These are phyloP conservation scores for Cheilosia pagana DNA, from an alignment of 2,888 invertebrate genomes.

Conservation along the genomic window DNA sequence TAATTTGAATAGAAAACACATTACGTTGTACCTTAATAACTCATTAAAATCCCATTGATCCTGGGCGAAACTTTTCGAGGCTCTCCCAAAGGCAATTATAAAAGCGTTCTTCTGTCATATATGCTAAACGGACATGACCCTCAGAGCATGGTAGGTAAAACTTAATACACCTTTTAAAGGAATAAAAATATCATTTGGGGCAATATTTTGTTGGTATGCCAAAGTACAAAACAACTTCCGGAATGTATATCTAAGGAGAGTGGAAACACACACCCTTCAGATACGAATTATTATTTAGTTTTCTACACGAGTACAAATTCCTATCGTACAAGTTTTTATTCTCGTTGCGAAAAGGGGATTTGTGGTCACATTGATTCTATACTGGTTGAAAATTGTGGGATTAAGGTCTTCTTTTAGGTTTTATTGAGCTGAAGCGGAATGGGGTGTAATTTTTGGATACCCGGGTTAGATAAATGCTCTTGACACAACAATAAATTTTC, in stretches of 20 bases:
- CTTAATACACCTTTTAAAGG: constrained; percentile 4
- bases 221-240: constrained; percentile 4
- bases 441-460: constrained; percentile 31
- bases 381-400: constrained; percentile 35
- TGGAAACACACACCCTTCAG: neutral
- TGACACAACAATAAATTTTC: constrained; percentile 54
- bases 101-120: constrained; percentile 21
- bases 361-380: constrained; percentile 38
- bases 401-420: constrained; percentile 45
- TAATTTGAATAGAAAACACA: constrained; percentile 66
- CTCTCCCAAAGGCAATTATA: constrained; percentile 47
- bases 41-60: constrained; percentile 67
- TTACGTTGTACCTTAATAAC: constrained; percentile 60
- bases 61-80: constrained; percentile 40
- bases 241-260: neutral
- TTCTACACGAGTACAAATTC: constrained; percentile 3
- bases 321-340: constrained; percentile 23
- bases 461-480: constrained; percentile 53
- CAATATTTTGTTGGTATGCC: neutral
- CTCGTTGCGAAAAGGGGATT: neutral
- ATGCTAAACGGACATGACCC: constrained; percentile 23
- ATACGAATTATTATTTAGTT: constrained; percentile 41
- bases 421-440: constrained; percentile 16
- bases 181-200: constrained; percentile 12
- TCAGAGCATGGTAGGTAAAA: constrained; percentile 1